Evolutionary conservation across 2,888 invertebrate genomes (phyloP), one percentile per base, ranked within the genome.

Genomic region (Andrena chrysosceles): DNA sequence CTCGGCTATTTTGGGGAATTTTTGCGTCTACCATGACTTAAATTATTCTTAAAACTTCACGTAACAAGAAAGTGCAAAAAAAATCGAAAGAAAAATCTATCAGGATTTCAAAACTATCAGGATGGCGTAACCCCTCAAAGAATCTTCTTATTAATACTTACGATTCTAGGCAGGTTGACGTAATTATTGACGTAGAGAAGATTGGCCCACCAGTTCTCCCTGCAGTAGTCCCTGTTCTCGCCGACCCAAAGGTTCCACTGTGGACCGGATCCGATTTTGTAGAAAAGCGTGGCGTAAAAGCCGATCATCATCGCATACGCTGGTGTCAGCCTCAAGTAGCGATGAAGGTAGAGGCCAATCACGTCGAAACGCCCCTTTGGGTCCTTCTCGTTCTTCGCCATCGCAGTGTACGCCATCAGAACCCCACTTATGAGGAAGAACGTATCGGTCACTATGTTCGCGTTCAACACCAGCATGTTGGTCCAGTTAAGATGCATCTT

Each of bases 321-420:
- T 48, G 97, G 97, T 1, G 97, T 97, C 79, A 97, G 94, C 88
- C 97, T 96, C 71, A 97, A 95, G 90, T 97, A 97, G 84, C 97
- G 95, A 83, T 96, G 96, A 31, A 96, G 89, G 86, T 96, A 95
- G n/a, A 97, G 94, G 2, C 95, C 93, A 20, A 96, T 86, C 63
- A 96, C 92, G 91, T 96, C 96, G 0, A 97, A 79, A 20, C 81
- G 82, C 23, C 84, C 71, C n/a, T 81, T 81, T 0, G 83, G 68
- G 31, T 85, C 67, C 10, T 89, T 89, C 35, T 88, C 76, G 33
- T 86, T 87, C 74, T 89, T 90, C 3, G 31, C 64, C 48, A 92
- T 70, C 54, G 78, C 83, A 3, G 89, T 91, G 73, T 92, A 92
- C 3, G 92, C 89, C 49, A 94, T 74, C 26, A 94, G 83, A 13